Percentiles rank a stretch among this genome's conserved stretches.
phyloP scores from a whole-genome alignment of 2,888 invertebrate genomes.

The Entomobrya proxima region DNA sequence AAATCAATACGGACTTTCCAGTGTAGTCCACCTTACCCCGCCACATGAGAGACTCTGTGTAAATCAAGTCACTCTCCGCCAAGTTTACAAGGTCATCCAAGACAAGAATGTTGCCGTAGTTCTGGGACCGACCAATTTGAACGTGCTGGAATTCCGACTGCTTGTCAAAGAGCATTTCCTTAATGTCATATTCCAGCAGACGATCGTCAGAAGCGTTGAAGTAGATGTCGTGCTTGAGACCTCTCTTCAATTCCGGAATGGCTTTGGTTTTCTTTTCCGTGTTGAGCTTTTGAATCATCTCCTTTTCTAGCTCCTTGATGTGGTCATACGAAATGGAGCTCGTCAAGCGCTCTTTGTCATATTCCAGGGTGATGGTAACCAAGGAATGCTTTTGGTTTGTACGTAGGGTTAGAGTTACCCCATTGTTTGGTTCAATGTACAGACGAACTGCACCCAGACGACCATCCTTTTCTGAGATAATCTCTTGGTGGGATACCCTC shows the following conservation, averaged over 20 bases:
- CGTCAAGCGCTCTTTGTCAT: slow-evolving; percentile 38
- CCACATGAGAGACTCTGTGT: slow-evolving; percentile 93
- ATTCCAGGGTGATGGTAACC: slow-evolving; percentile 49
- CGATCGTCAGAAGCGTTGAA: slow-evolving; percentile 84
- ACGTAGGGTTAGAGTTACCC: slow-evolving; percentile 48
- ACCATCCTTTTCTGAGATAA: slow-evolving; percentile 15
- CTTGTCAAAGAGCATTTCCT: slow-evolving; percentile 87
- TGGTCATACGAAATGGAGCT: slow-evolving; percentile 30
- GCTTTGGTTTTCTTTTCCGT: slow-evolving; percentile 54
- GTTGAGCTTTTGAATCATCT: slow-evolving; percentile 35
- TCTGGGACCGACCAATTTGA: slow-evolving; percentile 92
- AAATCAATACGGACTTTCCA: slow-evolving; percentile 92
- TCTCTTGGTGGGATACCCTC: slow-evolving; percentile 11
- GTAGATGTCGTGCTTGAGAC: slow-evolving; percentile 61
- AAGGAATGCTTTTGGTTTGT: slow-evolving; percentile 15
- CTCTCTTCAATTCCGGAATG: slow-evolving; percentile 57
- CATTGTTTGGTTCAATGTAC: slow-evolving; percentile 36
- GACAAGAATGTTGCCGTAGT: slow-evolving; percentile 91
- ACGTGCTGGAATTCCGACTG: slow-evolving; percentile 92
- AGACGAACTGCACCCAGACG: slow-evolving; percentile 15
- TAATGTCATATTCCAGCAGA: slow-evolving; percentile 92
- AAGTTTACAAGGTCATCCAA: slow-evolving; percentile 91
- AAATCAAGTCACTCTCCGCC: slow-evolving; percentile 92
- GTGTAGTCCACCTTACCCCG: slow-evolving; percentile 88
- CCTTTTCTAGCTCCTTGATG: slow-evolving; percentile 43